Percentiles rank a stretch among this genome's conserved stretches.
Evolutionary conservation across 2,888 invertebrate species (phyloP).

Genomic region (Spodoptera littoralis): DNA sequence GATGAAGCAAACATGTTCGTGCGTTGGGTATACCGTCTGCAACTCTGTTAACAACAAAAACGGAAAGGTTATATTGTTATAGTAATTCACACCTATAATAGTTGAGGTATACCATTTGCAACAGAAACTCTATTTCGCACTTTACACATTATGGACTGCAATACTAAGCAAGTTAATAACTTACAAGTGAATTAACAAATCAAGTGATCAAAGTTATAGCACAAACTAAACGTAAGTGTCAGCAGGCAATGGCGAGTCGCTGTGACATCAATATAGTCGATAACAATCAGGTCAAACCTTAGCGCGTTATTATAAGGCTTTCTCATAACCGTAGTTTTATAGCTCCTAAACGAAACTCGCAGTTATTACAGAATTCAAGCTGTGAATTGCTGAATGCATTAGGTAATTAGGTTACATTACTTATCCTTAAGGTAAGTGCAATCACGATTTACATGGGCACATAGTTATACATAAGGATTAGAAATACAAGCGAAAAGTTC

Average conservation of each 20-base stretch:
- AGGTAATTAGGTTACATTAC: not conserved
- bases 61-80: not conserved
- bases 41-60: conserved; percentile 89
- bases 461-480: not conserved
- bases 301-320: conserved; percentile 45
- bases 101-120: not conserved
- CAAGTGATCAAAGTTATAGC: not conserved
- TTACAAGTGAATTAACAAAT: no score
- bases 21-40: conserved; percentile 95
- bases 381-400: conserved; percentile 24
- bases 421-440: no score
- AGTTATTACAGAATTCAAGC: conserved; percentile 26
- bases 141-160: not conserved
- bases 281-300: conserved; percentile 39
- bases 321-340: conserved; percentile 43
- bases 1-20: conserved; percentile 96
- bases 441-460: no score
- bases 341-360: conserved; percentile 20
- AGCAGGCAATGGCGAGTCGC: conserved; percentile 20
- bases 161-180: no score
- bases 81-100: not conserved
- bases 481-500: no score
- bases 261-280: conserved; percentile 41
- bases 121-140: not conserved
- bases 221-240: conserved; percentile 12